Evolutionary conservation across 2,797 vertebrate species (phyloP).

Genomic region (Bufotes viridis): DNA sequence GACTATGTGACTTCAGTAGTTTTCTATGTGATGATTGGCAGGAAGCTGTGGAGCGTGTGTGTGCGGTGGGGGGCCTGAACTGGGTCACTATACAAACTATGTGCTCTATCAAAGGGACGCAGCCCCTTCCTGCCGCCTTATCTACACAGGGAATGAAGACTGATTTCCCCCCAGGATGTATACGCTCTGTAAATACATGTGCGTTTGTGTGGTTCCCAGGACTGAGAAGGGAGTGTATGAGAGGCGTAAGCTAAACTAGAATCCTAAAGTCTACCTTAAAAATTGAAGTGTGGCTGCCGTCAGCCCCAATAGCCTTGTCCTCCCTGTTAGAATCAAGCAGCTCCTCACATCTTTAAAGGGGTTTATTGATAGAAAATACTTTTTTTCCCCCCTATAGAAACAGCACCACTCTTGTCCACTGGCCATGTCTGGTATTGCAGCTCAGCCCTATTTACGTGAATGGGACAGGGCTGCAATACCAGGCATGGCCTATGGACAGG

Average conservation of each 20-base stretch:
- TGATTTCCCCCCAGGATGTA: conserved; percentile 51
- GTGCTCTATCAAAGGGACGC: conserved; percentile 43
- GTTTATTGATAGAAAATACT: no score
- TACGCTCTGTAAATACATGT: conserved; percentile 44
- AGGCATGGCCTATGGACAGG: no score
- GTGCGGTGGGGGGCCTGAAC: not conserved
- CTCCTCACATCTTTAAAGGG: no score
- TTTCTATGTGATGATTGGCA: not conserved
- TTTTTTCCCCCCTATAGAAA: no score
- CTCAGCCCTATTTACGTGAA: no score
- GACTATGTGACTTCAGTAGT: not conserved
- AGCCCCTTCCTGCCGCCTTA: conserved; percentile 56
- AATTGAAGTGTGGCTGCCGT: not conserved
- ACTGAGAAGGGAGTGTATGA: not conserved
- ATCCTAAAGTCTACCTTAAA: not conserved
- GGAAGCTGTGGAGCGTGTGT: conserved; percentile 23
- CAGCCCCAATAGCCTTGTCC: not conserved
- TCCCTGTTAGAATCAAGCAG: not conserved
- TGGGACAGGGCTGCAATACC: no score
- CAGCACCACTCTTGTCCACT: no score
- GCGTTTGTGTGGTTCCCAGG: conserved; percentile 28
- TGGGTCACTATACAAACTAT: conserved; percentile 41
- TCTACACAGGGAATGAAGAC: conserved; percentile 31
- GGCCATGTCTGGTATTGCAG: no score
- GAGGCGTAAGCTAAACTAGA: not conserved